Base-by-base conservation (phyloP, 2,797 vertebrate species). In the Acanthornis magna region DNA sequence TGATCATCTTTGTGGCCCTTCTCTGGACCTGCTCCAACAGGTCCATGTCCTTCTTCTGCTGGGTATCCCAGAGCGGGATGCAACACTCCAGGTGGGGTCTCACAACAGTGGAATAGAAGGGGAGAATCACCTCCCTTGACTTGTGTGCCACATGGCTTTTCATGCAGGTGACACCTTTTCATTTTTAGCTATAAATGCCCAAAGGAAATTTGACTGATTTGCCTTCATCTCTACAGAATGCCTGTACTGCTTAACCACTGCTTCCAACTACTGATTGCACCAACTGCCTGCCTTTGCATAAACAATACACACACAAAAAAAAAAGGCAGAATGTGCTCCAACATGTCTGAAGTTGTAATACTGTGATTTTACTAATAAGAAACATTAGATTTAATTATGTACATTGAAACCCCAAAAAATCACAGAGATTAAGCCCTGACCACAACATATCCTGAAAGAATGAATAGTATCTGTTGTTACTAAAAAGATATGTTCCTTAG, bases 101-200 rank as follows among this genome's bases (percentile, higher is more conserved):
- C 76, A 47, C 0, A 0, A 30, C 29, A 60, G 20, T 30, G 53
- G 25, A 40, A 29, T 4, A 45, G 68, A 45, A 3, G 13, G 25
- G 29, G 16, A 51, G 19, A 80, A 73, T 47, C 60, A 21, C n/a
- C 6, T 58, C 13, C 38, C 20, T 34, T 18, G 45, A 38, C 13
- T 9, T 38, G 7, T 45, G 17, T 16, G 25, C 10, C n/a, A 11
- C 1, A 0, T 14, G 45, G 38, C 6, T 19, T 40, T 47, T 60
- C 29, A 21, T 66, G n/a, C n/a, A 53, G n/a, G 42, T 36, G 17
- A 36, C 14, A 36, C 3, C 1, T 86, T 60, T 77, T 77, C 22
- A 55, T 45, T 67, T 20, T 57, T 25, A 68, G 7, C 27, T 75
- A 14, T 25, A 55, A 72, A 78, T 21, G 25, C 20, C 21, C 7